These are phyloP conservation scores for Chrysemys picta DNA, from an alignment of 2,113 vertebrate genomes.

Conservation along the genomic window DNA sequence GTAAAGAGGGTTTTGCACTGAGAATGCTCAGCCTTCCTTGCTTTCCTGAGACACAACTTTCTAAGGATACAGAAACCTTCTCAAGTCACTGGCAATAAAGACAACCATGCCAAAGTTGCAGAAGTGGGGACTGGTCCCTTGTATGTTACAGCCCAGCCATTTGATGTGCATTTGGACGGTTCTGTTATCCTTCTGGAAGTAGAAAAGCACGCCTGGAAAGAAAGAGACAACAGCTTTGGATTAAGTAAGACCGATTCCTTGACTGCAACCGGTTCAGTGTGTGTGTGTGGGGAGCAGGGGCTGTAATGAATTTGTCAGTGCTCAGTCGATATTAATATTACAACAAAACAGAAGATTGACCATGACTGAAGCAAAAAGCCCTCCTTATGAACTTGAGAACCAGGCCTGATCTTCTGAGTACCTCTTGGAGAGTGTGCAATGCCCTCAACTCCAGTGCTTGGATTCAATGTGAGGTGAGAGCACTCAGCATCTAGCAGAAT, in stretches of 20 bases:
- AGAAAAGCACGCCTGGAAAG: conserved; percentile 69
- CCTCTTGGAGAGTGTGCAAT: not conserved
- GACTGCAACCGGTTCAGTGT: conserved; percentile 39
- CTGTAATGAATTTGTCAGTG: not conserved
- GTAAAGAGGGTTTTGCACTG: conserved; percentile 61
- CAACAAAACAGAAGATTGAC: conserved; percentile 20
- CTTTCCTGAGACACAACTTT: conserved; percentile 61
- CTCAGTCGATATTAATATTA: not conserved
- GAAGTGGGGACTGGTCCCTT: conserved; percentile 43
- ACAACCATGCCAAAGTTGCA: conserved; percentile 58
- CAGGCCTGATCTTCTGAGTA: not conserved
- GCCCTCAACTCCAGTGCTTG: not conserved
- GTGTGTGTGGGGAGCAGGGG: not conserved
- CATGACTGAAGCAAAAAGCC: not conserved
- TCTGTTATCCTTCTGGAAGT: conserved; percentile 72
- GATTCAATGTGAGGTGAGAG: not conserved
- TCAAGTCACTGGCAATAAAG: conserved; percentile 71
- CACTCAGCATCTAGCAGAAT: conserved; percentile 23
- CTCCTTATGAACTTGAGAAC: not conserved
- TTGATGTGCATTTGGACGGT: not conserved
- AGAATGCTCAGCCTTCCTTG: not conserved
- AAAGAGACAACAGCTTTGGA: conserved; percentile 59
- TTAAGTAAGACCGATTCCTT: conserved; percentile 59
- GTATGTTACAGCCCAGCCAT: conserved; percentile 37
- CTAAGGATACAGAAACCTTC: conserved; percentile 60